These are phyloP conservation scores for Lasioglossum baleicum DNA, from an alignment of 1,140 invertebrate species.

Conservation along the genomic window DNA sequence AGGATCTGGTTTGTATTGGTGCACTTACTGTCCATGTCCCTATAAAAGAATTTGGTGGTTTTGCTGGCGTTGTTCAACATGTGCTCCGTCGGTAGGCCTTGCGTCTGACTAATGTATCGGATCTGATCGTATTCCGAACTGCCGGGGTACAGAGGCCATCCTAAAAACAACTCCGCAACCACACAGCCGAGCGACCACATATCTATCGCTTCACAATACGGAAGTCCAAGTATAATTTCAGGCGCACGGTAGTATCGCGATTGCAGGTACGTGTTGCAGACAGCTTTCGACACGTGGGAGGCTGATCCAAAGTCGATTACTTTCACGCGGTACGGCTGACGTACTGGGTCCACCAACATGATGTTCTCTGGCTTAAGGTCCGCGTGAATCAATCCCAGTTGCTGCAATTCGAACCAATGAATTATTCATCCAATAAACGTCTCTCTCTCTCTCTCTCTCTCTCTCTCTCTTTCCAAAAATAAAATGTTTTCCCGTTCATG, in stretches of 20 bases:
- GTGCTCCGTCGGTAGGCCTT: slow-evolving; percentile 97
- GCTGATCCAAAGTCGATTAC: slow-evolving; percentile 99
- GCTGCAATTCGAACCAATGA: slow-evolving; percentile 81
- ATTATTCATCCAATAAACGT: not conserved
- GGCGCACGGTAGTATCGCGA: slow-evolving; percentile 99
- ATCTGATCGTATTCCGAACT: slow-evolving; percentile 99
- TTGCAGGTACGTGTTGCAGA: slow-evolving; percentile 99
- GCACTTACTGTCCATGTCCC: slow-evolving; percentile 92
- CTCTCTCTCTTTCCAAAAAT: not conserved
- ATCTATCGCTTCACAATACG: slow-evolving; percentile 99
- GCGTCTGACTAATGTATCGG: slow-evolving; percentile 92
- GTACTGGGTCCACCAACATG: slow-evolving; percentile 98
- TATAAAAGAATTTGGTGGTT: slow-evolving; percentile 99
- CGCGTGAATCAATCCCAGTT: slow-evolving; percentile 99
- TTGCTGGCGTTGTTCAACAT: slow-evolving; percentile 99
- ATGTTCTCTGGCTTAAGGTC: slow-evolving; percentile 99
- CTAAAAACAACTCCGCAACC: slow-evolving; percentile 98
- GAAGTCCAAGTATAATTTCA: slow-evolving; percentile 98
- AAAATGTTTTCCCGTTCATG: not conserved
- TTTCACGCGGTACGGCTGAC: slow-evolving; percentile 98
- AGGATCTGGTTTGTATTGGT: not conserved
- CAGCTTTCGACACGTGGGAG: slow-evolving; percentile 98
- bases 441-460: too few relatives aligned
- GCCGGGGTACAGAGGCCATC: slow-evolving; percentile 99
- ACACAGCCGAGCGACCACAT: slow-evolving; percentile 99